Evolutionary conservation across 2,797 vertebrate species (phyloP), one percentile per base, ranked within the genome.

Genomic region (Sebastes oblongus): DNA sequence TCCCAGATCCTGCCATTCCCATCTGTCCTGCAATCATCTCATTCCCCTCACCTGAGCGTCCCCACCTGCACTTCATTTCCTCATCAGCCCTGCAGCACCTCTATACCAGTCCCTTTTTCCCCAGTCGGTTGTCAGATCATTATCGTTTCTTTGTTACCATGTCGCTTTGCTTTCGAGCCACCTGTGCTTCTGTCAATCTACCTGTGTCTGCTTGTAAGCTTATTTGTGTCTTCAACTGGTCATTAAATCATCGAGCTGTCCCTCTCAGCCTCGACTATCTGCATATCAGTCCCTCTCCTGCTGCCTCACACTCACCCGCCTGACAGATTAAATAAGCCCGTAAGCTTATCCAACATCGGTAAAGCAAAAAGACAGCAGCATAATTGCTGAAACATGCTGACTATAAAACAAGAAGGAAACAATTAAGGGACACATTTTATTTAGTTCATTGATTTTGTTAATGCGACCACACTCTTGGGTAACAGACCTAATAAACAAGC

Each of bases 361-460:
- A 34, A 36, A 55, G 42, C 56, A 65, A 16, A 59, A 59, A 59
- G 39, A 56, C 18, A 64, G 46, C 62, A 36, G 50, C 34, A 18
- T 50, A 67, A 66, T 55, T 36, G 30, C 60, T 3, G 36, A 76
- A 80, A 64, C 46, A 46, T 72, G 66, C 13, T 25, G 77, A 36
- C 46, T 54, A 27, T 39, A 66, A 61, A 66, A 77, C 13, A 30
- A 22, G 11, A 59, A 55, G 22, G 7, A 52, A 42, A 60, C 39
- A 46, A 56, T 72, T 67, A 67, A 79, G 67, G 22, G 18, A 42
- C 50, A 64, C 8, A 16, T 64, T 80, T 42, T n/a, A 22, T 39
- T 66, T 29, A 62, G 56, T n/a, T 69, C 5, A 77, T 55, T 74
- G 9, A 34, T 74, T 60, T 66, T 60, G 20, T n/a, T 67, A 66